These are phyloP conservation scores for Pasiphila rectangulata DNA, from an alignment of 2,888 invertebrate genomes.

Conservation along the genomic window DNA sequence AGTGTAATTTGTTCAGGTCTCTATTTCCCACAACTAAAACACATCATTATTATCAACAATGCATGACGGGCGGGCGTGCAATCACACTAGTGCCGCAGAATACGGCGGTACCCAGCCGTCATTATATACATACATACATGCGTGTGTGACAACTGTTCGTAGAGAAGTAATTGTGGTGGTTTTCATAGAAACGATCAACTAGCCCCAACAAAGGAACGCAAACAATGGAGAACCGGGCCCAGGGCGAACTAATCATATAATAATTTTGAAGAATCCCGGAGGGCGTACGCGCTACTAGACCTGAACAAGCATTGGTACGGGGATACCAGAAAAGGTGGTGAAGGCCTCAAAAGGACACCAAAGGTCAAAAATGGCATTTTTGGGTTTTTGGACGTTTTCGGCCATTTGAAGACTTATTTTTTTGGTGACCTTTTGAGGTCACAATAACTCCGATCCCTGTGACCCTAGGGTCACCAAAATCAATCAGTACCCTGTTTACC, in stretches of 20 bases:
- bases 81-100: constrained; percentile 41
- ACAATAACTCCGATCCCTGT: too few relatives aligned
- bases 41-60: constrained; percentile 60
- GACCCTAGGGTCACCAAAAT: too few relatives aligned
- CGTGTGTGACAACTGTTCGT: constrained; percentile 60
- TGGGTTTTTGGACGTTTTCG: too few relatives aligned
- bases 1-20: constrained; percentile 18
- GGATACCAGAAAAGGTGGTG: too few relatives aligned
- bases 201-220: constrained; percentile 31
- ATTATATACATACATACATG: constrained; percentile 45
- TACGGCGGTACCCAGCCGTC: constrained; percentile 40
- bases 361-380: too few relatives aligned
- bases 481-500: too few relatives aligned
- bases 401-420: too few relatives aligned
- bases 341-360: too few relatives aligned
- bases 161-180: constrained; percentile 55
- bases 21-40: constrained; percentile 51
- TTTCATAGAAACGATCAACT: constrained; percentile 55
- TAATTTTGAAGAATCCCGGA: constrained; percentile 6
- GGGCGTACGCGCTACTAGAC: constrained; percentile 1
- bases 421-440: too few relatives aligned
- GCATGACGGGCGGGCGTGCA: constrained; percentile 63
- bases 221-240: constrained; percentile 18
- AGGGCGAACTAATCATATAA: too few relatives aligned
- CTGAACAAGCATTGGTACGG: background rate